Evolutionary conservation across 2,797 vertebrate genomes (phyloP).

Genomic region (Xiphophorus birchmanni): DNA sequence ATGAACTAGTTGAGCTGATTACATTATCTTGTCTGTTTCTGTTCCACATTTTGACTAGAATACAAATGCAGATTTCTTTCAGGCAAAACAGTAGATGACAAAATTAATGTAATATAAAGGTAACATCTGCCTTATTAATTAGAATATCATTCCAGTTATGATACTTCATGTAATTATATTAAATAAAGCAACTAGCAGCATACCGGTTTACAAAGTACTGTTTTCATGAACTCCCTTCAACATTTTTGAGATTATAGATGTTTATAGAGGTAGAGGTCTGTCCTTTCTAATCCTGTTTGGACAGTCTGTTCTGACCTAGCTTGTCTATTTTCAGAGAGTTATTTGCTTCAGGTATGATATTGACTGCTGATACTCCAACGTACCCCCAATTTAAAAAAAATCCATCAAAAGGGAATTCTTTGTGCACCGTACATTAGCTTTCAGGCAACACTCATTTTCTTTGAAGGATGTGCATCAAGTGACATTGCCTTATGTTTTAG

Average conservation of each 20-base stretch:
- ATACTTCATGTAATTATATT: not conserved
- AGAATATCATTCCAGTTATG: not conserved
- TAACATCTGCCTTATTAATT: not conserved
- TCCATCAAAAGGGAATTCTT: not conserved
- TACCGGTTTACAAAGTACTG: not conserved
- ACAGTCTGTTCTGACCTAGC: not conserved
- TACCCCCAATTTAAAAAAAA: not conserved
- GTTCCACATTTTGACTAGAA: not conserved
- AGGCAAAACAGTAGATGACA: not conserved
- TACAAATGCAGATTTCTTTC: not conserved
- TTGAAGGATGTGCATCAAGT: not conserved
- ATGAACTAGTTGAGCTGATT: not conserved
- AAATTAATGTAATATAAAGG: not conserved
- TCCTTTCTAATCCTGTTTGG: not conserved
- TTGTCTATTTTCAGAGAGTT: not conserved
- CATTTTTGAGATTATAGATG: not conserved
- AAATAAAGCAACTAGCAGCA: not conserved
- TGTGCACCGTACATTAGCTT: not conserved
- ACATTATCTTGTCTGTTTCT: not conserved
- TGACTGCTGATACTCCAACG: not conserved
- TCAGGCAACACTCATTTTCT: not conserved
- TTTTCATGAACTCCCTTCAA: not conserved
- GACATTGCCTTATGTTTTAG: not conserved
- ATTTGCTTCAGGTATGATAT: conserved; percentile 1
- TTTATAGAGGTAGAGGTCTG: not conserved